These are phyloP conservation scores for Sympetrum striolatum DNA, from an alignment of 2,888 invertebrate species.

Conservation along the genomic window DNA sequence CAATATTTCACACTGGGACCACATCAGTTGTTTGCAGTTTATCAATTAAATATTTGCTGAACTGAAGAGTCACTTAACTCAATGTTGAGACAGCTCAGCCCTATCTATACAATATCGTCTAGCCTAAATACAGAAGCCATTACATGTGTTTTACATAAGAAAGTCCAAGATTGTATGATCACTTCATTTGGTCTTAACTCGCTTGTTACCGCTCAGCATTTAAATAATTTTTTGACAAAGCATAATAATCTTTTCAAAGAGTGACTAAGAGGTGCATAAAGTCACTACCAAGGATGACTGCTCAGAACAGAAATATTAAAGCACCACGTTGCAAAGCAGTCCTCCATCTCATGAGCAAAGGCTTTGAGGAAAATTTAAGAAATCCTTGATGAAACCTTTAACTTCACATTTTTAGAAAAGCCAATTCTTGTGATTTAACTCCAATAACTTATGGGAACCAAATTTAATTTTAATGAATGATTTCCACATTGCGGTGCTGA, in stretches of 20 bases:
- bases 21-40: background rate
- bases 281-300: background rate
- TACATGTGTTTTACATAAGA: background rate
- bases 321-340: slow-evolving; percentile 20
- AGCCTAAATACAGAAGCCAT: slow-evolving; percentile 8
- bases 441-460: background rate
- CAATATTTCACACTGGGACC: background rate
- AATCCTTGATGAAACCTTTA: background rate
- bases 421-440: background rate
- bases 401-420: background rate
- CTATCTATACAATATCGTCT: background rate
- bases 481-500: background rate
- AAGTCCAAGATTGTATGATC: background rate
- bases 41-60: background rate
- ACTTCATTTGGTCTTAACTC: background rate
- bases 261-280: background rate
- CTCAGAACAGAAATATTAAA: slow-evolving; percentile 17
- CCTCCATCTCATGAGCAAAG: background rate
- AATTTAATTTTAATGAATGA: background rate
- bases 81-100: background rate
- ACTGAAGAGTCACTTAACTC: background rate
- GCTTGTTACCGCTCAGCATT: background rate
- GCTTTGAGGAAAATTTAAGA: background rate
- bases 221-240: background rate
- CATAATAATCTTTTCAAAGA: background rate